phyloP scores from a whole-genome alignment of 1,140 invertebrate species.

The Plectrocnemia conspersa region DNA sequence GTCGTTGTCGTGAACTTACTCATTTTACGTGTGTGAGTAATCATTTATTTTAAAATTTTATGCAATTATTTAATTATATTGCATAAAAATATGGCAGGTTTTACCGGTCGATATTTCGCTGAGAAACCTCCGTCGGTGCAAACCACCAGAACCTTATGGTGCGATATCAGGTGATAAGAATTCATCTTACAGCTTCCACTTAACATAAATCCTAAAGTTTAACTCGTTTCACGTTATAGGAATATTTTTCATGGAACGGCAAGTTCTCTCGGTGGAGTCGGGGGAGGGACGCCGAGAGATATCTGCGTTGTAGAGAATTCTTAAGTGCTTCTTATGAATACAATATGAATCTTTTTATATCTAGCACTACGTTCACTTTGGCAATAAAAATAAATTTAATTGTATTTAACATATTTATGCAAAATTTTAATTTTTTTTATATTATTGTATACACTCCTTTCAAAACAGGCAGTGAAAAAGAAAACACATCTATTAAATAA shows the following conservation, averaged over 20 bases:
- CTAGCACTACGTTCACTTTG: no score
- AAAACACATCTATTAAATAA: no score
- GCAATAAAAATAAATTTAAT: not conserved
- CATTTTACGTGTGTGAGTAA: no score
- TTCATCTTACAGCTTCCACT: conserved; percentile 33
- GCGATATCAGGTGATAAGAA: conserved; percentile 32
- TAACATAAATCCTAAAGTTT: conserved; percentile 33
- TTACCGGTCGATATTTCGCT: not conserved
- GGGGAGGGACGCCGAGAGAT: conserved; percentile 12
- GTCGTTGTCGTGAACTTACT: no score
- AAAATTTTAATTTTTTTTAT: not conserved
- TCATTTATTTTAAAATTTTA: no score
- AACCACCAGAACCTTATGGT: not conserved
- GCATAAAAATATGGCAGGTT: no score
- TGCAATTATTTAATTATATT: no score
- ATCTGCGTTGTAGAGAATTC: not conserved
- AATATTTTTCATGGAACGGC: conserved; percentile 29
- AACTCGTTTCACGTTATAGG: conserved; percentile 25
- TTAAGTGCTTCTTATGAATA: not conserved
- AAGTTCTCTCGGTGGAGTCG: conserved; percentile 3
- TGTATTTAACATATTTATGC: not conserved
- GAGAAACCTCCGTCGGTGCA: not conserved
- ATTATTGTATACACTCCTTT: no score
- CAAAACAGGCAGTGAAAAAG: no score
- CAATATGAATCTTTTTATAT: not conserved